phyloP scores from a whole-genome alignment of 2,113 vertebrate species.

The Scolopax mira region DNA sequence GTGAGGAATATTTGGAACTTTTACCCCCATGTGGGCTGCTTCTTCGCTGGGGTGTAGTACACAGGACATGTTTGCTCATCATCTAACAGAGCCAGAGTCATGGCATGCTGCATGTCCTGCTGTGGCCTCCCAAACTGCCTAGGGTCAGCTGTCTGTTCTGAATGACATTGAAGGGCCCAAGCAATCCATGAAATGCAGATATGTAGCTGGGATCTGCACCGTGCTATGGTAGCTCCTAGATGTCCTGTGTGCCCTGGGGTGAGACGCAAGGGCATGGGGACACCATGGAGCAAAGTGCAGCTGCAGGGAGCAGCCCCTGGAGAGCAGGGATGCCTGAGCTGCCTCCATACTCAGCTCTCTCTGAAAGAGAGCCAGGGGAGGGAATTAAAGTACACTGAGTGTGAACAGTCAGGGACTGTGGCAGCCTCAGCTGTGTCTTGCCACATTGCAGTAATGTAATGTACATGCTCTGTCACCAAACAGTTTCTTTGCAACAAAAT shows the following conservation, averaged over 20 bases:
- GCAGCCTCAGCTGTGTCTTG: not conserved
- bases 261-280: not conserved
- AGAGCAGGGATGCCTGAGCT: not conserved
- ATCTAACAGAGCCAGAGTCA: not conserved
- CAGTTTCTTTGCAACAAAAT: not conserved
- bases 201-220: not conserved
- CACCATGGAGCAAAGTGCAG: not conserved
- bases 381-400: not conserved
- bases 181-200: not conserved
- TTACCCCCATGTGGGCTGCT: not conserved
- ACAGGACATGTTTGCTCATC: not conserved
- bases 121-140: not conserved
- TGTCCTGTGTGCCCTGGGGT: not conserved
- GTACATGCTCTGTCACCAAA: not conserved
- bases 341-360: not conserved
- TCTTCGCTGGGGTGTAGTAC: not conserved
- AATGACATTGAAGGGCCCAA: not conserved
- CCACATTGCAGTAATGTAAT: not conserved
- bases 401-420: not conserved
- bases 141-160: not conserved
- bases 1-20: not conserved
- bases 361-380: not conserved
- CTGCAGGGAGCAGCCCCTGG: not conserved
- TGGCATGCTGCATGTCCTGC: not conserved
- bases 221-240: accelerated